Evolutionary conservation across 1,140 invertebrate species (phyloP), one percentile per base, ranked within the genome.

Genomic region (Dinothrombium tinctorium): DNA sequence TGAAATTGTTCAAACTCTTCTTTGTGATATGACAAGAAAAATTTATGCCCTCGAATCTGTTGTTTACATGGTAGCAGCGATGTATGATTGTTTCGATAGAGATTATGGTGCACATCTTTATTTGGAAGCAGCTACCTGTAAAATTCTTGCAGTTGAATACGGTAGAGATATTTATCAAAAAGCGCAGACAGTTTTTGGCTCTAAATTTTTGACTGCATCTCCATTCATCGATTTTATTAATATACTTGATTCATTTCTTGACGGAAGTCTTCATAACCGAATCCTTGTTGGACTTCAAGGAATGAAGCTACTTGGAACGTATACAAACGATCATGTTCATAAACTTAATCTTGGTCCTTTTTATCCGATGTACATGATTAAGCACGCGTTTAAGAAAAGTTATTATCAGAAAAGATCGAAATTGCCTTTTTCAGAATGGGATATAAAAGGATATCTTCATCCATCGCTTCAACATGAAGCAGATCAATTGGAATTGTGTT

Each of bases 11-110:
- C 39, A 64, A 50, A 58, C 65, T 32, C 64, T 69, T 31, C 47
- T 76, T 42, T 63, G 65, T 2, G 58, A 64, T 49, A 58, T 71
- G 15, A 55, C 63, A 7, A 54, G 53, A 4, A 49, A 58, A 2
- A 56, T 69, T 4, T 84, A 82, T 53, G 68, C 67, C 1, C 72
- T 80, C 61, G 79, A 84, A 53, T 75, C 74, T 50, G 69, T 76
- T 59, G 57, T 71, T 0, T 84, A 78, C 54, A 49, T 78, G 21
- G 77, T 75, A 0, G 65, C 72, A 28, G 70, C 69, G 4, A 55
- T 76, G 8, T 50, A 71, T 20, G 78, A 82, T 52, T 58, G 57
- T 11, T 73, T 72, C 44, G 58, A 71, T 8, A 58, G 71, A 41
- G 24, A 37, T 12, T 20, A 17, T 9, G 22, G 19, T 37, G 40